Conservation (phyloP, 1,140 invertebrate genomes). For the Drosophila ironensis region DNA sequence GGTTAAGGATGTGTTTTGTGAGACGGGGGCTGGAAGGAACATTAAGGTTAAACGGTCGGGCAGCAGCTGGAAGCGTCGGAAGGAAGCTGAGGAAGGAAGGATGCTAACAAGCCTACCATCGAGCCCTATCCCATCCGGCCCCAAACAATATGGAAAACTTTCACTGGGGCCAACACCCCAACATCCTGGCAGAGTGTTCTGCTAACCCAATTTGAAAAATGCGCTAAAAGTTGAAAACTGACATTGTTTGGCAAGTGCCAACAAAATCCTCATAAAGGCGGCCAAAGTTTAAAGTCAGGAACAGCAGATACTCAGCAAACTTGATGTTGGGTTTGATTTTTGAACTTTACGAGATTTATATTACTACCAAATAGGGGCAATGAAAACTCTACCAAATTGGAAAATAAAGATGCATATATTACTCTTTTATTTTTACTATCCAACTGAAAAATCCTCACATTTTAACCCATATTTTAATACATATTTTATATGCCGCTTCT, state of each 20-base stretch:
- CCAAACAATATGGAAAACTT: constrained; percentile 63
- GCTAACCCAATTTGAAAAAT: constrained; percentile 72
- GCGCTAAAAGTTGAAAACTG: constrained; percentile 65
- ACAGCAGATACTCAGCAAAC: constrained; percentile 28
- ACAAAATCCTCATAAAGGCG: constrained; percentile 3
- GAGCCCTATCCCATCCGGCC: constrained; percentile 18
- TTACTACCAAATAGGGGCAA: too few species aligned
- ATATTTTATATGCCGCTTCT: background rate
- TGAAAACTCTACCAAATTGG: too few species aligned
- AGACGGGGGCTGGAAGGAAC: constrained; percentile 1
- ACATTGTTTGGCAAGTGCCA: constrained; percentile 47
- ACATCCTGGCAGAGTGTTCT: constrained; percentile 28
- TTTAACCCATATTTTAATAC: too few species aligned
- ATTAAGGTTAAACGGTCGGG: constrained; percentile 51
- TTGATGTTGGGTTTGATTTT: constrained; percentile 11
- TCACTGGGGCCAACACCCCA: constrained; percentile 35
- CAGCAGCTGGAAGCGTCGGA: constrained; percentile 40
- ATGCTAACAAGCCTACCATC: constrained; percentile 48
- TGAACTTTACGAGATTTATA: too few species aligned
- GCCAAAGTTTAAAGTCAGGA: constrained; percentile 13
- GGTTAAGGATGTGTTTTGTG: background rate
- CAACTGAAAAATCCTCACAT: too few species aligned
- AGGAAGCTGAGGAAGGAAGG: constrained; percentile 54
- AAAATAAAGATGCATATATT: too few species aligned
- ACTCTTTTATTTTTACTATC: too few species aligned